These are phyloP conservation scores for Rhinolophus sinicus DNA, from an alignment of 2,113 vertebrate genomes.

Conservation along the genomic window DNA sequence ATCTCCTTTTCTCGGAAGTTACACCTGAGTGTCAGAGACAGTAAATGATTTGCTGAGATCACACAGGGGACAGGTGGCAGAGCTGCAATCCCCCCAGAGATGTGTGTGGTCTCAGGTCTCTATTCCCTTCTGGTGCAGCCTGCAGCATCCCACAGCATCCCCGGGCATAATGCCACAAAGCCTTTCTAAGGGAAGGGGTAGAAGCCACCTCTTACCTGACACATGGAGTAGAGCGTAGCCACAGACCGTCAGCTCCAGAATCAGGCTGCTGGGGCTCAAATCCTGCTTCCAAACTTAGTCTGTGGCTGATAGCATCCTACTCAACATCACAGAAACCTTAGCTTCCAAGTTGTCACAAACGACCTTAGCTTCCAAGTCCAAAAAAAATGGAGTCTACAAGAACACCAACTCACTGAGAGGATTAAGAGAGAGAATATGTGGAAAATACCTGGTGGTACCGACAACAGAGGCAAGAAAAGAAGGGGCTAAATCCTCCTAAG, in stretches of 20 bases:
- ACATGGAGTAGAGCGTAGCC: rapidly evolving
- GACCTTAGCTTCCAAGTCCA: neutral
- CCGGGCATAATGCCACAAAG: rapidly evolving
- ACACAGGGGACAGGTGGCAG: too few relatives aligned
- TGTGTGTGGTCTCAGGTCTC: neutral
- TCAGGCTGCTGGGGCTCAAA: neutral
- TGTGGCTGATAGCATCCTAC: neutral
- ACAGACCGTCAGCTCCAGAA: neutral
- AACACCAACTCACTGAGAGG: neutral
- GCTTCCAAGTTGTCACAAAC: neutral
- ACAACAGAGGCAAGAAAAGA: neutral
- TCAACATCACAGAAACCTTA: neutral
- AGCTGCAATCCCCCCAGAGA: rapidly evolving
- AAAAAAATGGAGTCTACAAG: neutral
- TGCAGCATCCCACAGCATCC: rapidly evolving
- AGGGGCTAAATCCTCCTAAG: neutral
- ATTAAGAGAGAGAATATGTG: rapidly evolving
- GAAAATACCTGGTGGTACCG: neutral
- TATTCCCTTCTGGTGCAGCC: rapidly evolving
- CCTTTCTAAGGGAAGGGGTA: rapidly evolving
- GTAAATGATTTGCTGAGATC: neutral
- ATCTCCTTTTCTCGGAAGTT: neutral
- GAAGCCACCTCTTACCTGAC: neutral
- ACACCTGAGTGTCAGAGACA: neutral
- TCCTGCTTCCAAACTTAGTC: neutral